Base-by-base conservation (phyloP, 2,113 vertebrate genomes). In the Scophthalmus maximus region DNA sequence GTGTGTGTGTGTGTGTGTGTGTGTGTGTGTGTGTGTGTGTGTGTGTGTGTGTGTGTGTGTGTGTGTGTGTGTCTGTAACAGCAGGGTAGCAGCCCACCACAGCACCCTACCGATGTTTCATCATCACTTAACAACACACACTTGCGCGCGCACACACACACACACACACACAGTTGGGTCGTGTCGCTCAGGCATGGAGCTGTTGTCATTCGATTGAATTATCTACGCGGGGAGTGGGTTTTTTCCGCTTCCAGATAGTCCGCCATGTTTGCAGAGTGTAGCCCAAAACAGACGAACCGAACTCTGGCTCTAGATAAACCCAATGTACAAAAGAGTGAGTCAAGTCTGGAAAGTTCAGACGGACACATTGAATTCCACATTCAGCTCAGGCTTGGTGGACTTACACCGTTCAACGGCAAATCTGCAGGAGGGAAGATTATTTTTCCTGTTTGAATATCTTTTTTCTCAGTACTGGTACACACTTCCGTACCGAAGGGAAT, bases 111-210 rank as follows among this genome's bases (percentile, higher is more conserved):
- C 64, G 8, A 25, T 63, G 83, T 84, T 82, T 74, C 63, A 79
- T 86, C 67, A 85, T 78, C 60, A 51, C 71, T 79, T 79, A 76
- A 72, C 73, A 79, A 22, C 42, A 44, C 42, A 44, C 42, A 44
- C 42, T n/a, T n/a, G n/a, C n/a, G n/a, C n/a, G n/a, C n/a, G 18
- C 42, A 22, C 46, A 47, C 46, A 47, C 46, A 47, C 46, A 47
- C 46, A 47, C 46, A 47, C 46, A 47, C 46, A 47, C 46, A 22
- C 46, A 47, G 2, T n/a, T 44, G 42, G 3, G 42, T 44, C 32
- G 8, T 40, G 6, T 40, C 14, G 14, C 38, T 5, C 32, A 34
- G 32, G 32, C 38, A 14, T 40, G 38, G 3, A 40, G 38, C 6
- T 14, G 6, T 40, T 15, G 14, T n/a, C n/a, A n/a, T n/a, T n/a